A percentile compares a stretch with the other conserved stretches of the same genome.
Evolutionary conservation across 2,797 vertebrate genomes (phyloP).

Genomic region (Sebastes umbrosus): DNA sequence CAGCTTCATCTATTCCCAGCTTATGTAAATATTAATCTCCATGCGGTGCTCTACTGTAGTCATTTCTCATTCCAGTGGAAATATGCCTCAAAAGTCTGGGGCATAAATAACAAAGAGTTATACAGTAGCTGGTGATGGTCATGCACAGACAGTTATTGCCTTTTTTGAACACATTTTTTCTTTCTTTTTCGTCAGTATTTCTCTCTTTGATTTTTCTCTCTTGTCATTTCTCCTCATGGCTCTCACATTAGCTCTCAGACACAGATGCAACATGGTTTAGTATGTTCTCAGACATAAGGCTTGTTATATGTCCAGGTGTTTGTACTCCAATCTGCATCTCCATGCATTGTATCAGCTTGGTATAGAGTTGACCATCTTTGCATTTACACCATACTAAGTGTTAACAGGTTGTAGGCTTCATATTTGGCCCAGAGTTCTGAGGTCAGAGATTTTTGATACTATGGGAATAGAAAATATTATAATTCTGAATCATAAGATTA

Average conservation of each 20-base stretch:
- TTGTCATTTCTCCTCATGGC: background rate
- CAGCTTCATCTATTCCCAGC: constrained; percentile 62
- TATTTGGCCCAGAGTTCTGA: no score
- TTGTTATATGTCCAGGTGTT: background rate
- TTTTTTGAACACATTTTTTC: background rate
- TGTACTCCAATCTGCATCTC: background rate
- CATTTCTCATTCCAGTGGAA: constrained; percentile 39
- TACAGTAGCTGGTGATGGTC: background rate
- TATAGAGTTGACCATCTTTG: background rate
- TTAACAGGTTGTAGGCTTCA: background rate
- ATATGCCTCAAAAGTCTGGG: background rate
- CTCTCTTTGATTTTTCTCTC: background rate
- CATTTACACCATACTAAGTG: background rate
- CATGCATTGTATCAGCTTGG: background rate
- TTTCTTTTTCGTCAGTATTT: background rate
- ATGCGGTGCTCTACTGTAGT: constrained; percentile 2
- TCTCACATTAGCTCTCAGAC: background rate
- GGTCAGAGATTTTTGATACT: no score
- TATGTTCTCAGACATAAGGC: background rate
- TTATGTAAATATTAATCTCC: constrained; percentile 66
- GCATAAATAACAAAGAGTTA: background rate
- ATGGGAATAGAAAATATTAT: no score
- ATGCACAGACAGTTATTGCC: background rate
- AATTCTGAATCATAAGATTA: background rate
- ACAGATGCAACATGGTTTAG: background rate